phyloP scores from a whole-genome alignment of 2,888 invertebrate genomes.

The Hypsopygia costalis region DNA sequence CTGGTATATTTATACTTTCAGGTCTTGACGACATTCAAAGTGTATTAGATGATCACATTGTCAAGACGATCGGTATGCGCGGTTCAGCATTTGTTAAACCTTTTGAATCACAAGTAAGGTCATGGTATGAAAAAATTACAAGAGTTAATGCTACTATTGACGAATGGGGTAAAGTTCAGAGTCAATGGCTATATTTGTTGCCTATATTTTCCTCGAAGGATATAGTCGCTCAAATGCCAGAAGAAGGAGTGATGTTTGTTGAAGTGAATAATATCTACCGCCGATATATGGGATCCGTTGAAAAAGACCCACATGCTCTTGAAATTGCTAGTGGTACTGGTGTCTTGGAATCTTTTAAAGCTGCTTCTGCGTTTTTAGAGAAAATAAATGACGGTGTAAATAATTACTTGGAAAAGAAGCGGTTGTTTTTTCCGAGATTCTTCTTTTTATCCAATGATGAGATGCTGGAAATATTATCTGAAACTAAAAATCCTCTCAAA shows the following conservation, averaged over 20 bases:
- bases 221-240: constrained; percentile 92
- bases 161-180: constrained; percentile 92
- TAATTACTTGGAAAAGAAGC: constrained; percentile 90
- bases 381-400: constrained; percentile 91
- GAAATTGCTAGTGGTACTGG: constrained; percentile 84
- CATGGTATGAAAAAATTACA: constrained; percentile 88
- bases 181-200: constrained; percentile 91
- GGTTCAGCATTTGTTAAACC: constrained; percentile 93
- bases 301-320: constrained; percentile 83
- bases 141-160: constrained; percentile 87
- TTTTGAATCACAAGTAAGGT: constrained; percentile 84
- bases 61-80: constrained; percentile 91
- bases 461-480: constrained; percentile 93
- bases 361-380: constrained; percentile 85
- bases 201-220: constrained; percentile 94
- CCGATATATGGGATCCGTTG: constrained; percentile 82
- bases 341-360: constrained; percentile 84
- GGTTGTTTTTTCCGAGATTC: constrained; percentile 91
- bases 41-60: constrained; percentile 90
- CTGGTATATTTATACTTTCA: constrained; percentile 85
- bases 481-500: constrained; percentile 91
- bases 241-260: constrained; percentile 89
- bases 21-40: constrained; percentile 89
- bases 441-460: constrained; percentile 96
- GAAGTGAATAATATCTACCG: constrained; percentile 86